Evolutionary conservation across 1,140 invertebrate genomes (phyloP), one percentile per base, ranked within the genome.

Genomic region (Nylanderia fulva): DNA sequence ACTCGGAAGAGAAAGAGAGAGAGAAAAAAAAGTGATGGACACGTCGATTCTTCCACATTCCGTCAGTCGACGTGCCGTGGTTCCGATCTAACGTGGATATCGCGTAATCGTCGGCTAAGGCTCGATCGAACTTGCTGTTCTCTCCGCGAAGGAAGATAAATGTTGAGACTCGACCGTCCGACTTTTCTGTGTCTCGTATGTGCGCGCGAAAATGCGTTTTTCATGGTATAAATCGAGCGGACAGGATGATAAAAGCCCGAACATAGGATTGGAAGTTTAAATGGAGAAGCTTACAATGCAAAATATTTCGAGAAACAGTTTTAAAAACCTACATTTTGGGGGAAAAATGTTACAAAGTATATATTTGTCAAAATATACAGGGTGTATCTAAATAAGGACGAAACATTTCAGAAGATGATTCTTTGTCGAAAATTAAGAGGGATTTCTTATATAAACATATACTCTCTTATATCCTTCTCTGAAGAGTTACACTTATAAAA

Each of bases 1-100:
- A 64, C 39, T n/a, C n/a, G n/a, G n/a, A n/a, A n/a, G n/a, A n/a
- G n/a, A n/a, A n/a, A n/a, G n/a, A n/a, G n/a, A n/a, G n/a, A n/a
- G n/a, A n/a, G n/a, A n/a, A n/a, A n/a, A 27, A 8, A 29, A 66
- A 42, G 29, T 52, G 39, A 83, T 68, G 66, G 85, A 86, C 86
- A 86, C 52, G 61, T 72, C 68, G 52, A 86, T 83, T 42, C 69
- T 60, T 75, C 68, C 61, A 74, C 84, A 76, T 85, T 69, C 76
- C 56, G 15, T 45, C 48, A 66, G 79, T 86, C 61, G 76, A 79
- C 27, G 61, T 68, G 42, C 68, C 75, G 45, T 58, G 68, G 74
- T 80, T 86, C 33, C 66, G 66, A 87, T 36, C 72, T 66, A n/a
- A 85, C 36, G 45, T 60, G 36, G 66, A 80, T 85, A 54, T 66